Evolutionary conservation across 1,140 invertebrate species (phyloP).

Genomic region (Venturia canescens): DNA sequence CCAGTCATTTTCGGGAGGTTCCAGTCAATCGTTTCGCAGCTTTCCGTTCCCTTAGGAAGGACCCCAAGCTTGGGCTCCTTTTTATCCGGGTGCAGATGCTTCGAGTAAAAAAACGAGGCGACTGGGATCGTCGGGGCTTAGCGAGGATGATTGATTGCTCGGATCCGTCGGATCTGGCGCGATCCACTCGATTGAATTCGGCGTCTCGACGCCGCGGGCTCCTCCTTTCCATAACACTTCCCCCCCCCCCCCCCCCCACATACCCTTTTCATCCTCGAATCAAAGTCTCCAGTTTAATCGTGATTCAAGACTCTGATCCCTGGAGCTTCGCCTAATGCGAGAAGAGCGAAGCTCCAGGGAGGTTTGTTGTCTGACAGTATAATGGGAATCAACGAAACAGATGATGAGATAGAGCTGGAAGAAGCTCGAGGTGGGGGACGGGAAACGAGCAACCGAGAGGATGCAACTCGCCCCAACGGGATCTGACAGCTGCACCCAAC

Average conservation of each 20-base stretch:
- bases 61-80: no score
- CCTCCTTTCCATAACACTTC: no score
- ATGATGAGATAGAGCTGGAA: not conserved
- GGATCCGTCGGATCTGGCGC: no score
- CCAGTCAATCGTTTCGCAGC: not conserved
- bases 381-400: slow-evolving; percentile 7
- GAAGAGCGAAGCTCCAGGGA: not conserved
- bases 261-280: not conserved
- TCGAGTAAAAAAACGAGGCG: no score
- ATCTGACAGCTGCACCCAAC: slow-evolving; percentile 13
- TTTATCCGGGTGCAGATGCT: no score
- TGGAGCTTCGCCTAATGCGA: not conserved
- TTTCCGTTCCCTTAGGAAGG: no score
- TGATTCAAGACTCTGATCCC: slow-evolving; percentile 5
- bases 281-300: not conserved
- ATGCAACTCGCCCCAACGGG: not conserved
- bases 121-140: no score
- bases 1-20: not conserved
- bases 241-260: no score
- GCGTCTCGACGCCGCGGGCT: no score
- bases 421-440: not conserved
- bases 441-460: no score
- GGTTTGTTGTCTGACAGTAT: slow-evolving; percentile 13
- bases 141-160: no score
- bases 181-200: no score